Conservation (phyloP, 2,888 invertebrate species). For the Alloscopus bannaensis region DNA sequence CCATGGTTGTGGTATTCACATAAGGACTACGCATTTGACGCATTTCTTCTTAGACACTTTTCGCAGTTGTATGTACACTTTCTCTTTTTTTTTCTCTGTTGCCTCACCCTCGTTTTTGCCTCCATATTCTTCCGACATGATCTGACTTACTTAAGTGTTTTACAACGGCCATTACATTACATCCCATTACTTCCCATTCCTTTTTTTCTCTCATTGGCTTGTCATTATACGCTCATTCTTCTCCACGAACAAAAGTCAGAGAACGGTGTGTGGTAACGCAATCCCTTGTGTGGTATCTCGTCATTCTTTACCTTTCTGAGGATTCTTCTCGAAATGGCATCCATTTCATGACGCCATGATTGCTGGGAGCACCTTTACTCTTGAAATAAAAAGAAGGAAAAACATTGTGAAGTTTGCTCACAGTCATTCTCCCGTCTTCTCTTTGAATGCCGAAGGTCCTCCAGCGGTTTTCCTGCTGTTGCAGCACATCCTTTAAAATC, state of each 20-base stretch:
- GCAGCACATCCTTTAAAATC: slow-evolving; percentile 35
- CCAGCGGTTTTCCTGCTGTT: slow-evolving; percentile 29
- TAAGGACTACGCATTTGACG: too few relatives aligned
- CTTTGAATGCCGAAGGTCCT: slow-evolving; percentile 7
- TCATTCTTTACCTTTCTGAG: slow-evolving; percentile 24
- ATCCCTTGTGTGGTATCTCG: neutral
- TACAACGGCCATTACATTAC: slow-evolving; percentile 70
- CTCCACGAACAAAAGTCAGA: slow-evolving; percentile 22
- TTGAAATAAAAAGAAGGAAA: slow-evolving; percentile 33
- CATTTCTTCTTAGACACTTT: neutral
- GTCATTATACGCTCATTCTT: slow-evolving; percentile 44
- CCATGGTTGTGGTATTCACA: neutral
- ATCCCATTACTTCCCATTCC: slow-evolving; percentile 67
- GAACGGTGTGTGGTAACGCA: neutral
- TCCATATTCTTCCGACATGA: slow-evolving; percentile 56
- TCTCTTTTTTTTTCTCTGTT: slow-evolving; percentile 13
- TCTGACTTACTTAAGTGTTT: slow-evolving; percentile 70
- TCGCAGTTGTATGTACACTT: too few relatives aligned
- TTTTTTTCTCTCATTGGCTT: slow-evolving; percentile 42
- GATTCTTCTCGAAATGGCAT: slow-evolving; percentile 48
- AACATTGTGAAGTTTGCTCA: neutral
- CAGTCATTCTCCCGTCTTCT: slow-evolving; percentile 2
- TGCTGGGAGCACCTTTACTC: slow-evolving; percentile 35
- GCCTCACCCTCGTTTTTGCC: slow-evolving; percentile 23
- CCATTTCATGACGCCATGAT: slow-evolving; percentile 43